Percentiles rank a stretch among this genome's conserved stretches.
Conservation (phyloP, 1,140 invertebrate genomes). For the Drosophila mojavensis region DNA sequence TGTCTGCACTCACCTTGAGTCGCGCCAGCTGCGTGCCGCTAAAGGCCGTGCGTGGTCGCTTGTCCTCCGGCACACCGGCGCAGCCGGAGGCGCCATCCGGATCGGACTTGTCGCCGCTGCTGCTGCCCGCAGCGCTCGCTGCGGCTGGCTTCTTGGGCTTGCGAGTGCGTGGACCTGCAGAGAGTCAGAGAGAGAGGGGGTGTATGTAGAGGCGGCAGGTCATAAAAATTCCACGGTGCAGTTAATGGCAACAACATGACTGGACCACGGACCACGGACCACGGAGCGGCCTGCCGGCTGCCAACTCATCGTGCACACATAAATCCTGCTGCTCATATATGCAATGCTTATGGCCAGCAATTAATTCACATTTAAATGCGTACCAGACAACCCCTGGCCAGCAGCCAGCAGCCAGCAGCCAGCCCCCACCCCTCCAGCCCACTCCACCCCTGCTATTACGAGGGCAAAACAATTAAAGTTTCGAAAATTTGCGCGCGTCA, state of each 20-base stretch:
- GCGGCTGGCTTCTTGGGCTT: slow-evolving; percentile 89
- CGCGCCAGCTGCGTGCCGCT: slow-evolving; percentile 96
- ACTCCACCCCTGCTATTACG: neutral
- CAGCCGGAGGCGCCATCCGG: slow-evolving; percentile 25
- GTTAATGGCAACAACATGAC: slow-evolving; percentile 76
- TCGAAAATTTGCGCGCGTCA: slow-evolving; percentile 73
- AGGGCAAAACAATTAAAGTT: slow-evolving; percentile 76
- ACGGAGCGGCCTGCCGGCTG: slow-evolving; percentile 5
- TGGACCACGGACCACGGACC: slow-evolving; percentile 27
- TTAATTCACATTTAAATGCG: slow-evolving; percentile 82
- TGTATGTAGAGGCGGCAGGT: slow-evolving; percentile 34
- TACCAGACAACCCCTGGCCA: slow-evolving; percentile 26
- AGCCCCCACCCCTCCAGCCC: neutral
- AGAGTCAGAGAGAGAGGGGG: slow-evolving; percentile 6
- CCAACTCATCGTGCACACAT: slow-evolving; percentile 65
- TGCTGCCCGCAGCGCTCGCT: slow-evolving; percentile 69
- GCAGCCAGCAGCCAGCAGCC: too few relatives aligned
- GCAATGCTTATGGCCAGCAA: slow-evolving; percentile 58
- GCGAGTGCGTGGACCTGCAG: slow-evolving; percentile 94
- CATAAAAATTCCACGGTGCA: slow-evolving; percentile 81
- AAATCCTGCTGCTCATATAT: slow-evolving; percentile 75
- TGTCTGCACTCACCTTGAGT: slow-evolving; percentile 88
- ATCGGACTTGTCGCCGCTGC: slow-evolving; percentile 44
- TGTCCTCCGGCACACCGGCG: slow-evolving; percentile 90
- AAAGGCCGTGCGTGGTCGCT: slow-evolving; percentile 98